Evolutionary conservation across 2,797 vertebrate species (phyloP).

Genomic region (Hydrocynus forskahlii): DNA sequence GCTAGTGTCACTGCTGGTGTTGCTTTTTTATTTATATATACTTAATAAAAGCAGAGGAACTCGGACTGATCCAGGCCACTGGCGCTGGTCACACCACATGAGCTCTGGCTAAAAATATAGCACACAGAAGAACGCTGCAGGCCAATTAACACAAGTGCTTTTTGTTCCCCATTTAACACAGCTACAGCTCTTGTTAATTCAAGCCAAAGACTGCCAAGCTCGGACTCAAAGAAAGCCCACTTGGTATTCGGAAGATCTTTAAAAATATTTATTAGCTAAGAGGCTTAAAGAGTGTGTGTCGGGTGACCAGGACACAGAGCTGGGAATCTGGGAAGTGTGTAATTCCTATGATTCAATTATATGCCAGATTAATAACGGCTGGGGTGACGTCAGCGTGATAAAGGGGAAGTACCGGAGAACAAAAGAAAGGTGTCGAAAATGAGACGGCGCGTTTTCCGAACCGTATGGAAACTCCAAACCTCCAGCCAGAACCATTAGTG

Average conservation of each 20-base stretch:
- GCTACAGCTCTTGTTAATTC: constrained; percentile 42
- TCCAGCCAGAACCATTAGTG: constrained; percentile 26
- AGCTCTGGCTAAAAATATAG: constrained; percentile 55
- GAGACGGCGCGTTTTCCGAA: constrained; percentile 19
- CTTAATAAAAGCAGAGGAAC: constrained; percentile 7
- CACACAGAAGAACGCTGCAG: constrained; percentile 23
- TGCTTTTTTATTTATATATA: neutral
- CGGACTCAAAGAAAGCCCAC: constrained; percentile 30
- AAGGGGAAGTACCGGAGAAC: constrained; percentile 19
- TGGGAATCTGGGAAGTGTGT: constrained; percentile 27
- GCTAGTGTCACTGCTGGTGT: neutral
- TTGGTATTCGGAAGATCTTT: constrained; percentile 34
- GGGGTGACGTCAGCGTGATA: constrained; percentile 21
- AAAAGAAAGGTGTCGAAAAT: constrained; percentile 9
- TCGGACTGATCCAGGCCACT: constrained; percentile 24
- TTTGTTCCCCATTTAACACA: constrained; percentile 35
- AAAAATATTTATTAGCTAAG: constrained; percentile 34
- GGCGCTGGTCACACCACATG: constrained; percentile 34
- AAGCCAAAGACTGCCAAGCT: constrained; percentile 27
- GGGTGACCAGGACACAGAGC: constrained; percentile 25
- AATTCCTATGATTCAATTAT: constrained; percentile 52
- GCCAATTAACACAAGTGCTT: constrained; percentile 47
- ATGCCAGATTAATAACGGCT: constrained; percentile 40
- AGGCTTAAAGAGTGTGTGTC: constrained; percentile 32
- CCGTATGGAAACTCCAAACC: constrained; percentile 16